Evolutionary conservation across 2,113 vertebrate genomes (phyloP).

Genomic region (Thamnophis sirtalis): DNA sequence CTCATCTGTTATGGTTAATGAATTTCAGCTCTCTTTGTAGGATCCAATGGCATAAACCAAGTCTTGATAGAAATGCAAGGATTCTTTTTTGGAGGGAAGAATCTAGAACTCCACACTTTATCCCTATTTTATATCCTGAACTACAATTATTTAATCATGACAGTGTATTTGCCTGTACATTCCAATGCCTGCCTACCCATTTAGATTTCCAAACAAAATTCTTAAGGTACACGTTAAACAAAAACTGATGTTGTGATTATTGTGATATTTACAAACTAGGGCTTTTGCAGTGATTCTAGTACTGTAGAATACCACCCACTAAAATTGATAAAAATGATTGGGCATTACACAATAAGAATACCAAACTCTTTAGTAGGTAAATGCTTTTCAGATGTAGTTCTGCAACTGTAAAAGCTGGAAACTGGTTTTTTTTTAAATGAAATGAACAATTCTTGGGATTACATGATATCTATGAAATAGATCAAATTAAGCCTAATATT

Average conservation of each 20-base stretch:
- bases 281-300: background rate
- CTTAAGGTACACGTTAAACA: background rate
- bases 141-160: background rate
- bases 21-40: background rate
- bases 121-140: background rate
- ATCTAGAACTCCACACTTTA: background rate
- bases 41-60: background rate
- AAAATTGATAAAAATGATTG: background rate
- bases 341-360: background rate
- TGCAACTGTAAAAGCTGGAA: background rate
- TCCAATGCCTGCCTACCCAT: background rate
- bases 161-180: background rate
- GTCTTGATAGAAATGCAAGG: background rate
- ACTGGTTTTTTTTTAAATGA: too few relatives aligned
- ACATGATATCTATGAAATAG: background rate
- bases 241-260: background rate
- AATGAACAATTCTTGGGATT: background rate
- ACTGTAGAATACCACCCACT: background rate
- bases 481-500: background rate
- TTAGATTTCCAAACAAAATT: background rate
- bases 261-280: background rate
- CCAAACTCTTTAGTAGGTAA: background rate
- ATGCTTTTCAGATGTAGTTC: background rate
- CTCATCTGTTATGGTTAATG: background rate
- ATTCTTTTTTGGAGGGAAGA: background rate